These are phyloP conservation scores for Leucoma salicis DNA, from an alignment of 2,888 invertebrate species.

Conservation along the genomic window DNA sequence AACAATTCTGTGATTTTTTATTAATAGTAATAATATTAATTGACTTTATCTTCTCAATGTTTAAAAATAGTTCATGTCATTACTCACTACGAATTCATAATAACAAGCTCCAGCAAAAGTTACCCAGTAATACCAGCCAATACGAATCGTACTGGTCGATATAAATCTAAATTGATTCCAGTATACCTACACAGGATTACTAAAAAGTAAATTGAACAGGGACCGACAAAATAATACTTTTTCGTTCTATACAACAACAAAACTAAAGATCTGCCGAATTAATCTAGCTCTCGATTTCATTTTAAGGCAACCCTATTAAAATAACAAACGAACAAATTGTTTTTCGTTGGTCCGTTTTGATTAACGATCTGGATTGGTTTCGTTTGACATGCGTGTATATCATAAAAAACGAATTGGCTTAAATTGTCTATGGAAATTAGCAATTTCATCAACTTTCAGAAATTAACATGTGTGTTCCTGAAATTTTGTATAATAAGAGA, in stretches of 20 bases:
- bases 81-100: too few species aligned
- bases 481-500: not conserved
- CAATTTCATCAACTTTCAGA: too few species aligned
- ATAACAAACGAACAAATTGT: constrained; percentile 15
- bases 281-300: not conserved
- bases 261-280: not conserved
- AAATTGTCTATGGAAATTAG: too few species aligned
- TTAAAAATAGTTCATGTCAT: too few species aligned
- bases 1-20: too few species aligned
- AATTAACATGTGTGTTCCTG: not conserved
- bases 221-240: not conserved
- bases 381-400: constrained; percentile 10
- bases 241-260: not conserved
- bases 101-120: too few species aligned
- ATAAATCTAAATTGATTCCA: too few species aligned
- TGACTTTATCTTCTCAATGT: too few species aligned
- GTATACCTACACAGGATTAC: too few species aligned
- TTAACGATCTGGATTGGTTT: constrained; percentile 28
- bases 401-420: not conserved
- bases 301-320: constrained; percentile 5
- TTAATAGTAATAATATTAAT: too few species aligned
- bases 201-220: not conserved
- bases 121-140: too few species aligned
- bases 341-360: constrained; percentile 28
- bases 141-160: too few species aligned